These are phyloP conservation scores for Lipotes vexillifer DNA, from an alignment of 2,113 vertebrate species.

Conservation along the genomic window DNA sequence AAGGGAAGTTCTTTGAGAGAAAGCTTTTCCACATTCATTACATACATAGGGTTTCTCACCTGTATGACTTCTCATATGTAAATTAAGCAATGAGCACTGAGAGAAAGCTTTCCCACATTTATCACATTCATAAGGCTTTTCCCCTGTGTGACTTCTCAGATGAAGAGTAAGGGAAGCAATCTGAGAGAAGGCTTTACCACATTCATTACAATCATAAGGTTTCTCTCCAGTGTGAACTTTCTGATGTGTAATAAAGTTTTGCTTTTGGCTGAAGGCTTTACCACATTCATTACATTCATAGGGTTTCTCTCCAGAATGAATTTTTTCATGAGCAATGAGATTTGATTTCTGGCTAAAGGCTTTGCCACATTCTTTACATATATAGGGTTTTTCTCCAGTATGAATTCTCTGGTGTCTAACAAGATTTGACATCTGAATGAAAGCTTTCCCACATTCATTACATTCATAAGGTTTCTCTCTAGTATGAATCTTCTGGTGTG, in stretches of 20 bases:
- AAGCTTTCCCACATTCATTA: constrained; percentile 72
- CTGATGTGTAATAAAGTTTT: constrained; percentile 72
- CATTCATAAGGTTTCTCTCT: constrained; percentile 71
- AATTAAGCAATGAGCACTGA: constrained; percentile 66
- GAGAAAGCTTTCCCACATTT: constrained; percentile 71
- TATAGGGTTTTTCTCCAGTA: constrained; percentile 72
- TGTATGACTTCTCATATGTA: constrained; percentile 69
- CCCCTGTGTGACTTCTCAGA: constrained; percentile 72
- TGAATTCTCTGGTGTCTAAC: constrained; percentile 72
- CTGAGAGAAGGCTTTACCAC: constrained; percentile 75
- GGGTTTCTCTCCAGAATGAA: constrained; percentile 73
- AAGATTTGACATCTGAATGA: constrained; percentile 72
- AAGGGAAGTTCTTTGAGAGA: constrained; percentile 73
- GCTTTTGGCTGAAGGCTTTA: constrained; percentile 73
- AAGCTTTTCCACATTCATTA: constrained; percentile 73
- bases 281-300: constrained; percentile 71
- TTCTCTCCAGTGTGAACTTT: constrained; percentile 76
- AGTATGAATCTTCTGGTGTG: constrained; percentile 71
- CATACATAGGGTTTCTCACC: constrained; percentile 74
- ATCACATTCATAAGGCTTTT: constrained; percentile 71
- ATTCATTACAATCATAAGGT: constrained; percentile 73
- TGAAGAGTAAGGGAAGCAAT: constrained; percentile 72
- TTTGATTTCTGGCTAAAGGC: constrained; percentile 73
- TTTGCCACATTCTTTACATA: constrained; percentile 72
- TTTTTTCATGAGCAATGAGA: constrained; percentile 73